Conservation (phyloP, 2,113 vertebrate species). For the Stegastes partitus region DNA sequence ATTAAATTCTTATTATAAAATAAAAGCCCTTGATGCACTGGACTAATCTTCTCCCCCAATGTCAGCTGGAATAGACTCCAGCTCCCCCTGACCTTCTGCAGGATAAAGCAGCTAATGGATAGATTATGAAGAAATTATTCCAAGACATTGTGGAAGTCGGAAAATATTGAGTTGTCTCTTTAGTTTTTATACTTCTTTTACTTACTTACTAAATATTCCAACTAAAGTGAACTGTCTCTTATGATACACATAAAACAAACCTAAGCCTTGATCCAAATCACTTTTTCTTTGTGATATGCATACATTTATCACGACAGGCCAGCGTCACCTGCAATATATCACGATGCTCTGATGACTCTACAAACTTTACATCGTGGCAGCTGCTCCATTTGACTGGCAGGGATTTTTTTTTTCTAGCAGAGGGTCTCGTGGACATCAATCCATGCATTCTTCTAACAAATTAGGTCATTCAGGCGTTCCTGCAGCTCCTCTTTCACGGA, state of each 20-base stretch:
- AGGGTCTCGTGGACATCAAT: conserved; percentile 43
- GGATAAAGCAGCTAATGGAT: no score
- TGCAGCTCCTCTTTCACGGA: conserved; percentile 65
- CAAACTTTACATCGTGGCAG: background rate
- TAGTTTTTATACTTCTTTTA: no score
- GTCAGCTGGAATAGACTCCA: no score
- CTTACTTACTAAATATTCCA: conserved; percentile 8
- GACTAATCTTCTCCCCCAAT: no score
- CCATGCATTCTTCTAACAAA: conserved; percentile 44
- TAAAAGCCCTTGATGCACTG: background rate
- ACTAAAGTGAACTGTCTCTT: no score
- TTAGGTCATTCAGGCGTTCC: conserved; percentile 47
- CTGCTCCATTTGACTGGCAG: conserved; percentile 43
- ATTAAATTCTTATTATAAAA: background rate
- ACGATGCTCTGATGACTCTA: background rate
- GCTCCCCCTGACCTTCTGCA: no score
- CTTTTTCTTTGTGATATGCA: no score
- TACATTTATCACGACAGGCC: no score
- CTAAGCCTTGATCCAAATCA: no score
- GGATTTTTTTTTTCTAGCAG: conserved; percentile 26
- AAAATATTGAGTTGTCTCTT: background rate
- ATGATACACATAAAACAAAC: no score
- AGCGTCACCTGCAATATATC: background rate
- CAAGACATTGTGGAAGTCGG: background rate
- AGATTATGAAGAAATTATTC: background rate